Evolutionary conservation across 2,888 invertebrate genomes (phyloP).

Genomic region (Sesamia inferens): DNA sequence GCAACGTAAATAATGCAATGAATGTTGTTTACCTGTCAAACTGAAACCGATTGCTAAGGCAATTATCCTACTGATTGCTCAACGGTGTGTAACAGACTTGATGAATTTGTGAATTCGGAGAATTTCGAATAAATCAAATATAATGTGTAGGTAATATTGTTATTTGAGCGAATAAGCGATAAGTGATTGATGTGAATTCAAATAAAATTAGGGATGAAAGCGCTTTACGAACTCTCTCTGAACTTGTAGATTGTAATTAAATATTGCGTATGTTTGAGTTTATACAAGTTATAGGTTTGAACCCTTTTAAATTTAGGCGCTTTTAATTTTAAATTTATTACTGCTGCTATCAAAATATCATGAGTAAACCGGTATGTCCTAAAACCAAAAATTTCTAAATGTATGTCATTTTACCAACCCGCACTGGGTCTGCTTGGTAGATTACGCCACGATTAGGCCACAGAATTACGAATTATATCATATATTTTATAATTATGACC

Average conservation of each 20-base stretch:
- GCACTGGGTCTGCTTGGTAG: not conserved
- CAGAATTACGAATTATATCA: not conserved
- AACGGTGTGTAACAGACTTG: constrained; percentile 4
- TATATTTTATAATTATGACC: not conserved
- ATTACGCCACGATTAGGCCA: too few species aligned
- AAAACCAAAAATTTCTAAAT: not conserved
- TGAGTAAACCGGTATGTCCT: not conserved
- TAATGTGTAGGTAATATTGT: constrained; percentile 6
- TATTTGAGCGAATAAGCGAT: constrained; percentile 33
- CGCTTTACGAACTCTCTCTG: constrained; percentile 13
- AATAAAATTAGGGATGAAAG: constrained; percentile 45
- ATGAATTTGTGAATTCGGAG: constrained; percentile 22
- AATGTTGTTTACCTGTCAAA: too few species aligned
- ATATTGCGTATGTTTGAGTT: constrained; percentile 2
- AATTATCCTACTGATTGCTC: constrained; percentile 3
- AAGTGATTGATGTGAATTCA: constrained; percentile 47
- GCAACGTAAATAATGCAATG: too few species aligned
- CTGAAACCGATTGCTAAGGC: too few species aligned
- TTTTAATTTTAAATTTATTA: not conserved
- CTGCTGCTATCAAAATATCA: not conserved
- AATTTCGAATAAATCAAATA: constrained; percentile 41
- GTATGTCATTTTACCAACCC: not conserved
- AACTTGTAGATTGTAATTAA: constrained; percentile 21
- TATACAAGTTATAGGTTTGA: not conserved
- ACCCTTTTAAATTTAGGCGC: not conserved